A percentile compares a stretch with the other conserved stretches of the same genome.
phyloP scores from a whole-genome alignment of 2,888 invertebrate genomes.

The Orchesella flavescens region DNA sequence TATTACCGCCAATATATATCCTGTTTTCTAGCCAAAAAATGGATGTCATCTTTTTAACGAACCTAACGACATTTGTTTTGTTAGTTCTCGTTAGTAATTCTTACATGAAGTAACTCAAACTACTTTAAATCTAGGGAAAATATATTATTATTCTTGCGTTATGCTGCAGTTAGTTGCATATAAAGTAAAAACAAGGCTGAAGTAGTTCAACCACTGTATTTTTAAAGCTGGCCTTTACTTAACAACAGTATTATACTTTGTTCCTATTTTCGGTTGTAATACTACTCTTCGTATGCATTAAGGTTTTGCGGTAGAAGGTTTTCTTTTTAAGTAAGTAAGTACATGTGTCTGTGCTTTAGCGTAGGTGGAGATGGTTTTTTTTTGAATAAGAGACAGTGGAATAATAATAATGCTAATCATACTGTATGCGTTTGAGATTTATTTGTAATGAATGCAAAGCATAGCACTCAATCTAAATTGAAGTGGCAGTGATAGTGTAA shows the following conservation, averaged over 20 bases:
- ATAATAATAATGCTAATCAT: neutral
- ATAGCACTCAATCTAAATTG: neutral
- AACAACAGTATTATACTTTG: conserved; percentile 1
- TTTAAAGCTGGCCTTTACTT: neutral
- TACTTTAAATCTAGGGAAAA: too few species aligned
- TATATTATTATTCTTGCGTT: neutral
- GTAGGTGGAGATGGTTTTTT: conserved; percentile 11
- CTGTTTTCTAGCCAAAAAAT: too few species aligned
- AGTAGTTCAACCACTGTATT: neutral
- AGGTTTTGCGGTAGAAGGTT: neutral
- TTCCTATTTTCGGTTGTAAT: neutral
- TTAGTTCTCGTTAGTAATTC: too few species aligned
- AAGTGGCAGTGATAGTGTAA: neutral
- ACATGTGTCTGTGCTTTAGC: neutral
- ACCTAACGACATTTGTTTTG: too few species aligned
- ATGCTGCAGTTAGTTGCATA: too few species aligned
- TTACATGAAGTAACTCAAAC: too few species aligned
- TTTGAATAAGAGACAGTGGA: neutral
- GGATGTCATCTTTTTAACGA: too few species aligned
- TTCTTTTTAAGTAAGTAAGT: neutral
- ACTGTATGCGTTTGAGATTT: neutral
- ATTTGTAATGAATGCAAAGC: neutral
- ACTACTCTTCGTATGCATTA: neutral
- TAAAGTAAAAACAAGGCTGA: neutral
- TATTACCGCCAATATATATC: too few species aligned